These are phyloP conservation scores for Mythimna pallens DNA, from an alignment of 2,888 invertebrate genomes.

Conservation along the genomic window DNA sequence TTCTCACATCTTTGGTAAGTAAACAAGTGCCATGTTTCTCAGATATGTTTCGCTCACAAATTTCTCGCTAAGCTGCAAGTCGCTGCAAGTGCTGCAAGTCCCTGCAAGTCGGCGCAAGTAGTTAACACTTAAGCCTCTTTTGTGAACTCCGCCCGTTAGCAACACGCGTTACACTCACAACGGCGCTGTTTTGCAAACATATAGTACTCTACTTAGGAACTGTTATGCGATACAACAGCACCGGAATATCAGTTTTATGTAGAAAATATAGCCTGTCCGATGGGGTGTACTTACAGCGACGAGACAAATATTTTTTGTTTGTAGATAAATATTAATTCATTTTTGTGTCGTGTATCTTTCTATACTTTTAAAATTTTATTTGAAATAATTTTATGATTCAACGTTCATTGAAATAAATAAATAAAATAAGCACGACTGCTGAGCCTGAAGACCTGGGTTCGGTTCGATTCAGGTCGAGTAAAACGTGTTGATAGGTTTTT, in stretches of 20 bases:
- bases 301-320: too few relatives aligned
- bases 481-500: too few relatives aligned
- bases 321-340: too few relatives aligned
- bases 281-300: too few relatives aligned
- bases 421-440: too few relatives aligned
- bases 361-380: too few relatives aligned
- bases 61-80: constrained; percentile 55
- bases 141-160: constrained; percentile 59
- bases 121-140: constrained; percentile 67
- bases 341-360: too few relatives aligned
- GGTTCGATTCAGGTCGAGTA: too few relatives aligned
- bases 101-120: constrained; percentile 43
- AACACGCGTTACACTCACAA: constrained; percentile 44
- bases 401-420: too few relatives aligned
- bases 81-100: constrained; percentile 38
- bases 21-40: constrained; percentile 21
- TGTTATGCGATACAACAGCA: constrained; percentile 6
- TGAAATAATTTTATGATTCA: too few relatives aligned
- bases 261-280: neutral
- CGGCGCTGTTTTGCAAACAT: constrained; percentile 41
- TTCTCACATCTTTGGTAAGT: neutral
- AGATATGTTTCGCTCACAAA: constrained; percentile 51
- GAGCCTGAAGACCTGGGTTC: too few relatives aligned
- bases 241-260: neutral
- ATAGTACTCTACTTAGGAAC: constrained; percentile 9